Evolutionary conservation across 2,113 vertebrate genomes (phyloP), one percentile per base, ranked within the genome.

Genomic region (Megaleporinus macrocephalus): DNA sequence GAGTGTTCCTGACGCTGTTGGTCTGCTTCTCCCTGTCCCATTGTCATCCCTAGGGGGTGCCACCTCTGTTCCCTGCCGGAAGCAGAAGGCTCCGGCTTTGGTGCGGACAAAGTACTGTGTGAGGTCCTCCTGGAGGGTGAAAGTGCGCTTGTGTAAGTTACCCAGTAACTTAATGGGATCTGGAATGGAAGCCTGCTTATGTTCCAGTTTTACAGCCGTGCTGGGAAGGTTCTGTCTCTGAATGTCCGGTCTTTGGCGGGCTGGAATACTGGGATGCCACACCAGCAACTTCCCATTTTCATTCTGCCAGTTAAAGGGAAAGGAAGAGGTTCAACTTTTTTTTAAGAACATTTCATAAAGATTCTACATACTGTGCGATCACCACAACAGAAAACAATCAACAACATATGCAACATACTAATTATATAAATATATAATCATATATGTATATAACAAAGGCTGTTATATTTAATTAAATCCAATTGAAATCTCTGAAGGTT

Each of bases 61-160:
- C 85, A 94, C 92, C 90, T 96, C 97, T 0, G 97, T 99, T 22
- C 98, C 98, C 9, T 94, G 95, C 5, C 94, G 95, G 91, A 98
- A 99, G 90, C 98, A 99, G 79, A 96, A 73, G 0, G 97, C 98
- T 0, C 98, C 98, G 0, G 96, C 96, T 91, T 96, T 97, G 91
- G 97, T 99, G 83, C 93, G 95, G 44, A 95, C 94, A 76, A 99
- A 99, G 57, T 98, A 99, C 3, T 95, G 86, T 0, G 92, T 91
- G 44, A 85, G 93, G 89, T 99, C 96, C 74, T 98, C 94, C 0
- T 92, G 91, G 57, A 99, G 93, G 61, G 91, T 86, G 1, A 96
- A 94, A n/a, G 91, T 90, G 0, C 87, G 89, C 5, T 91, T 95
- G 89, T 98, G 96, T 20, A 97, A 86, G 84, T 93, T 92, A 2